phyloP scores from a whole-genome alignment of 2,113 vertebrate genomes.

The Leiothrix lutea region DNA sequence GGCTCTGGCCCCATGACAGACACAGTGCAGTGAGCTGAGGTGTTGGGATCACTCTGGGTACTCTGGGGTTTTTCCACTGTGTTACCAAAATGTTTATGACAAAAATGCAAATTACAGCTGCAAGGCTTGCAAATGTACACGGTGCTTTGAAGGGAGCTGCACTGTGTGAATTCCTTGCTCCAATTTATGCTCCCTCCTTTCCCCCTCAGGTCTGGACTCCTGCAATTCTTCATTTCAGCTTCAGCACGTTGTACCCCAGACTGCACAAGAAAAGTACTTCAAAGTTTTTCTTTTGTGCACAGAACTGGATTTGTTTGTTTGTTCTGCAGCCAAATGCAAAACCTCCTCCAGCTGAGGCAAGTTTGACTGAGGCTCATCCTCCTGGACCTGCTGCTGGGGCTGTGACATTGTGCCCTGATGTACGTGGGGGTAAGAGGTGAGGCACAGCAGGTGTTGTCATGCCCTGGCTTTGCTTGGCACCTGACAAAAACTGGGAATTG shows the following conservation, averaged over 20 bases:
- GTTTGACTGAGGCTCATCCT: not conserved
- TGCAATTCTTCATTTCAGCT: not conserved
- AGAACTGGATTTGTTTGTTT: conserved; percentile 5
- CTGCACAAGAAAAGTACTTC: not conserved
- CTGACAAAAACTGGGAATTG: not conserved
- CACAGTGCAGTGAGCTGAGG: not conserved
- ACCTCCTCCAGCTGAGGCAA: not conserved
- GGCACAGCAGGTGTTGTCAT: not conserved
- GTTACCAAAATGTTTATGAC: not conserved
- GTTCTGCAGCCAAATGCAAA: conserved; percentile 57
- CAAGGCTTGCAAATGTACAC: not conserved
- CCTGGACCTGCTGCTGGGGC: not conserved
- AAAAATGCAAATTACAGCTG: not conserved
- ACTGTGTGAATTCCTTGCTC: not conserved
- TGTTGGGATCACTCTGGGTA: not conserved
- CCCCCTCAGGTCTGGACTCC: not conserved
- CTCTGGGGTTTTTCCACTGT: not conserved
- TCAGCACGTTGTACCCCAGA: not conserved
- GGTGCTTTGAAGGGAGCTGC: not conserved
- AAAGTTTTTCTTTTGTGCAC: conserved; percentile 25
- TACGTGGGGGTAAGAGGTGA: not conserved
- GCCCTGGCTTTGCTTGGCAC: not conserved
- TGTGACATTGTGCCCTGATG: not conserved
- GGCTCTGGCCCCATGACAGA: not conserved
- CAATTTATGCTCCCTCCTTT: not conserved